These are phyloP conservation scores for Manis javanica DNA, from an alignment of 2,797 vertebrate genomes.

Conservation along the genomic window DNA sequence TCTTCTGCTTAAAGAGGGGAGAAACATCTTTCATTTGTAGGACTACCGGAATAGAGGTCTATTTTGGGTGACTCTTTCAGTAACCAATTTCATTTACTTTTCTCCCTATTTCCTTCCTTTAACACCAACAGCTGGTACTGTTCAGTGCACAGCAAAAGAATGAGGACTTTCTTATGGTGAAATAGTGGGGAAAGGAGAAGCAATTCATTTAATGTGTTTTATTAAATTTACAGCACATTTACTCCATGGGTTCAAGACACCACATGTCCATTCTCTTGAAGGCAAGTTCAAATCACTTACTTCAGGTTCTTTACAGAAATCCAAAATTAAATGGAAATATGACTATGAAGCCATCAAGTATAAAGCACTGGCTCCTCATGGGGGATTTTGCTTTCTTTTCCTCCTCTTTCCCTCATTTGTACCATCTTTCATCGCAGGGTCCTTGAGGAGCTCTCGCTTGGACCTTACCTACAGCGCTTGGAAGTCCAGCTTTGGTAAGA, in stretches of 20 bases:
- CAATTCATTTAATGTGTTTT: constrained; percentile 87
- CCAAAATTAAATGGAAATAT: constrained; percentile 84
- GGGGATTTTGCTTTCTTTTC: not conserved
- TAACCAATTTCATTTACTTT: constrained; percentile 6
- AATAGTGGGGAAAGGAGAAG: not conserved
- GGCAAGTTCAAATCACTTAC: constrained; percentile 84
- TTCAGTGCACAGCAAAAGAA: constrained; percentile 55
- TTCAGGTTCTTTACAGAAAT: constrained; percentile 80
- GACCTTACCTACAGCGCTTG: not conserved
- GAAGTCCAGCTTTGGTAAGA: constrained; percentile 33
- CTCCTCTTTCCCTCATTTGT: not conserved
- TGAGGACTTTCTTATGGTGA: constrained; percentile 22
- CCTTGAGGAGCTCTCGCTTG: constrained; percentile 33
- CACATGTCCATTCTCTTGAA: constrained; percentile 63
- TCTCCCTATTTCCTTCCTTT: not conserved
- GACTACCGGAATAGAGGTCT: constrained; percentile 57
- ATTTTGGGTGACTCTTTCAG: not conserved
- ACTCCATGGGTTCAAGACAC: constrained; percentile 75
- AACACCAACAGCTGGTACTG: not conserved
- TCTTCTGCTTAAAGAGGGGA: not conserved
- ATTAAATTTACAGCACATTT: constrained; percentile 85
- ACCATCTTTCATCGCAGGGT: constrained; percentile 23
- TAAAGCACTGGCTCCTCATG: constrained; percentile 66
- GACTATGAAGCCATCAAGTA: constrained; percentile 78
- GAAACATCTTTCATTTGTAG: constrained; percentile 20